Base-by-base conservation (phyloP, 2,888 invertebrate genomes). In the Harpalus rubripes region DNA sequence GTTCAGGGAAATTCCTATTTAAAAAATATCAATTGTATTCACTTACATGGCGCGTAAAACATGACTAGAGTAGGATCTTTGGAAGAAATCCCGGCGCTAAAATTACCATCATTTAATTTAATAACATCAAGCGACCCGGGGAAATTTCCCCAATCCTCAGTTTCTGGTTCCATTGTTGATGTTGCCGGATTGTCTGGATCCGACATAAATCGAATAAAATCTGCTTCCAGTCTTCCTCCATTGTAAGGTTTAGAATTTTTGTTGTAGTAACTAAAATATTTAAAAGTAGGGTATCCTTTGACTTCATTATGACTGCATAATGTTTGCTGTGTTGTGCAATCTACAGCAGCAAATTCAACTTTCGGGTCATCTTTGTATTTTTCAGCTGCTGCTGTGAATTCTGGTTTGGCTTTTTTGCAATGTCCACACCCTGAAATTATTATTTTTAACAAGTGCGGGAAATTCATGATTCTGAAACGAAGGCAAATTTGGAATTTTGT, bases 381-480 rank as follows among this genome's bases (percentile, higher is more conserved):
- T 74, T 94, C 95, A 0, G 97, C 97, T 0, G 97, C 97, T 39
- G 92, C 93, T 72, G 93, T 94, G 89, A 94, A 95, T 89, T 96
- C 96, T 0, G 97, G 97, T 90, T 98, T 98, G 0, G 96, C 95
- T 88, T 94, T 95, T 90, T 97, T 97, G 90, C 97, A 98, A 90
- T 97, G 97, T 0, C 97, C 97, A 90, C 98, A 98, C 97, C 97
- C 97, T 97, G 5, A 32, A 32, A 32, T 32, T 4, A 5, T 32
- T 32, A 32, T 32, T 3, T 32, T 4, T 32, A 32, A 32, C 32
- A 32, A 32, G 6, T 32, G 32, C 32, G 32, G 32, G 32, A 32
- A 4, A 32, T 5, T 32, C 32, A 5, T 32, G 32, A 32, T 32
- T 32, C 4, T 32, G 32, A 32, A 32, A 32, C 0, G 32, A 32